Percentiles rank a stretch among this genome's conserved stretches.
Evolutionary conservation across 2,797 vertebrate genomes (phyloP).

Genomic region (Peromyscus aztecus): DNA sequence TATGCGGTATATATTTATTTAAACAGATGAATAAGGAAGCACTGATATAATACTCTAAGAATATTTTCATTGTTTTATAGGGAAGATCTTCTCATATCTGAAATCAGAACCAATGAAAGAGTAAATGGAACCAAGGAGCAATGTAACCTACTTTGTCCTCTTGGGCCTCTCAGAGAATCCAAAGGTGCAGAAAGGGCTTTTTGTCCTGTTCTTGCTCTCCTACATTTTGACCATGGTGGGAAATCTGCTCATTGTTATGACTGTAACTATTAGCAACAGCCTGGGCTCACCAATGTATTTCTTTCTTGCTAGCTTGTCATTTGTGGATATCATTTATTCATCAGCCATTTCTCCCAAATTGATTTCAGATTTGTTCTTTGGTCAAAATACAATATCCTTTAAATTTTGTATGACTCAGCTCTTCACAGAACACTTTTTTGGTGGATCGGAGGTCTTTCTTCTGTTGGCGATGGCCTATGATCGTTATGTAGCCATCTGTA

Average conservation of each 20-base stretch:
- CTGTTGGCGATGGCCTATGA: conserved; percentile 65
- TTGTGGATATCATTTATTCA: conserved; percentile 62
- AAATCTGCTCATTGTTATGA: conserved; percentile 60
- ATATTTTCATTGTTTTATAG: background rate
- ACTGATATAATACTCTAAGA: background rate
- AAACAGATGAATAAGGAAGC: background rate
- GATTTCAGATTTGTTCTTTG: conserved; percentile 62
- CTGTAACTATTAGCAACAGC: conserved; percentile 6
- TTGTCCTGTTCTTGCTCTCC: conserved; percentile 32
- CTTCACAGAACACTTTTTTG: conserved; percentile 57
- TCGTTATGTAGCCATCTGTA: conserved; percentile 64
- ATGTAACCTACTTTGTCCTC: conserved; percentile 69
- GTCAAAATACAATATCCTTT: conserved; percentile 50
- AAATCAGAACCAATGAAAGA: background rate
- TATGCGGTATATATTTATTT: background rate
- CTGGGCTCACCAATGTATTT: conserved; percentile 71
- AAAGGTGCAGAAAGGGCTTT: conserved; percentile 42
- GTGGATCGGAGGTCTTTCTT: conserved; percentile 46
- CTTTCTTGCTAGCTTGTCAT: conserved; percentile 69
- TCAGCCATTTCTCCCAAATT: conserved; percentile 25
- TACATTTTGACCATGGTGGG: conserved; percentile 58
- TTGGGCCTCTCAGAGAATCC: conserved; percentile 66
- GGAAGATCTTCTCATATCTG: background rate
- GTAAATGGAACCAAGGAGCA: conserved; percentile 4
- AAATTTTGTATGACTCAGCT: conserved; percentile 52